A percentile compares a stretch with the other conserved stretches of the same genome.
Evolutionary conservation across 2,113 vertebrate species (phyloP).

Genomic region (Peromyscus polionotus): DNA sequence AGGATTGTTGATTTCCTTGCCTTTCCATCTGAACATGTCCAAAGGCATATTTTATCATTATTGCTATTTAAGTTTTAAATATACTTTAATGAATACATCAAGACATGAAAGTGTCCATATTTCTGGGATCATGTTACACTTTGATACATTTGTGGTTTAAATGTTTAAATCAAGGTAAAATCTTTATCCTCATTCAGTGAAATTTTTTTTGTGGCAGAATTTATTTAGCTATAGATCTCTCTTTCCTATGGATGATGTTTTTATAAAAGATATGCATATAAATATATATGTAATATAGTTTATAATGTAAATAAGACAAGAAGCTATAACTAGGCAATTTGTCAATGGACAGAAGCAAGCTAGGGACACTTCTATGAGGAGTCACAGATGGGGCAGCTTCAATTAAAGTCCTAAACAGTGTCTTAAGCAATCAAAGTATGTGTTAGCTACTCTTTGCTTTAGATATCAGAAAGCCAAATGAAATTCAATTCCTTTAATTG

Average conservation of each 20-base stretch:
- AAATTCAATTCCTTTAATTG: background rate
- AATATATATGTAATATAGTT: background rate
- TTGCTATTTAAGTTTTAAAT: background rate
- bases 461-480: background rate
- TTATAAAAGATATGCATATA: background rate
- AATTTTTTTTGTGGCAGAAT: background rate
- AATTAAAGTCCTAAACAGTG: background rate
- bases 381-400: background rate
- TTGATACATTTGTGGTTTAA: background rate
- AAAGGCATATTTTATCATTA: background rate
- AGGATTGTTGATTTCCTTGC: background rate
- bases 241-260: background rate
- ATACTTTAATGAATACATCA: background rate
- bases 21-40: background rate
- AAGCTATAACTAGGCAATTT: background rate
- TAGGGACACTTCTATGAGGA: background rate
- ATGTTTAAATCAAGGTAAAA: background rate
- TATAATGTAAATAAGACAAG: background rate
- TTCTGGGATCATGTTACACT: background rate
- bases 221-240: background rate
- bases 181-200: background rate
- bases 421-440: background rate
- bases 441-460: background rate
- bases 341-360: background rate
- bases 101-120: background rate